Percentiles rank a stretch among this genome's conserved stretches.
phyloP scores from a whole-genome alignment of 2,113 vertebrate species.

The Glareola pratincola region DNA sequence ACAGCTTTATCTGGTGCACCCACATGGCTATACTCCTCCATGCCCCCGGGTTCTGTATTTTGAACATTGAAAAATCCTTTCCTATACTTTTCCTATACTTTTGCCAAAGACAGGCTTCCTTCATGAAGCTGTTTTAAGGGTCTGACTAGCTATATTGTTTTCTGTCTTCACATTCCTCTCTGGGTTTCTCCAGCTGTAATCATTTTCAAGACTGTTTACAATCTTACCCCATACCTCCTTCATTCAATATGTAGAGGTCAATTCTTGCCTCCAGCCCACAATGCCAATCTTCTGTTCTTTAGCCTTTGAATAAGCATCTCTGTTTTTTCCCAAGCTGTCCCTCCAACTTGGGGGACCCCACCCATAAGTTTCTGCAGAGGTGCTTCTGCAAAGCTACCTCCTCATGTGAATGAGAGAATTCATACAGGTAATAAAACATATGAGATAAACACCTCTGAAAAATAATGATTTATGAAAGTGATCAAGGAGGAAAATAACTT shows the following conservation, averaged over 20 bases:
- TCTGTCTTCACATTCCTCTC: not conserved
- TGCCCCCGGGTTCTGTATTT: not conserved
- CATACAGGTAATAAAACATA: not conserved
- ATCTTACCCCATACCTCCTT: not conserved
- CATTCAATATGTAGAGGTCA: not conserved
- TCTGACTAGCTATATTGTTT: not conserved
- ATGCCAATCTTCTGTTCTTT: not conserved
- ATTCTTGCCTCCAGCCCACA: not conserved
- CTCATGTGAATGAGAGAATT: not conserved
- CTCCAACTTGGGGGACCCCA: not conserved
- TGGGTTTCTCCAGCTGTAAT: not conserved
- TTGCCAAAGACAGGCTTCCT: not conserved
- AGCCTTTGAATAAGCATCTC: not conserved
- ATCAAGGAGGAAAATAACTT: not conserved
- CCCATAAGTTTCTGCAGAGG: not conserved
- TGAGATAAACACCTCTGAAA: not conserved
- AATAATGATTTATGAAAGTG: not conserved
- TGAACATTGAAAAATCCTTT: not conserved
- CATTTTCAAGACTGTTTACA: conserved; percentile 13
- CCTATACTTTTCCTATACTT: not conserved
- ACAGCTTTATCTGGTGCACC: not conserved
- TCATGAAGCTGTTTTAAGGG: not conserved
- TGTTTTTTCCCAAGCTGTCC: not conserved
- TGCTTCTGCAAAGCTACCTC: not conserved
- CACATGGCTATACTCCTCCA: not conserved